These are phyloP conservation scores for Knipowitschia caucasica DNA, from an alignment of 2,797 vertebrate genomes.

Conservation along the genomic window DNA sequence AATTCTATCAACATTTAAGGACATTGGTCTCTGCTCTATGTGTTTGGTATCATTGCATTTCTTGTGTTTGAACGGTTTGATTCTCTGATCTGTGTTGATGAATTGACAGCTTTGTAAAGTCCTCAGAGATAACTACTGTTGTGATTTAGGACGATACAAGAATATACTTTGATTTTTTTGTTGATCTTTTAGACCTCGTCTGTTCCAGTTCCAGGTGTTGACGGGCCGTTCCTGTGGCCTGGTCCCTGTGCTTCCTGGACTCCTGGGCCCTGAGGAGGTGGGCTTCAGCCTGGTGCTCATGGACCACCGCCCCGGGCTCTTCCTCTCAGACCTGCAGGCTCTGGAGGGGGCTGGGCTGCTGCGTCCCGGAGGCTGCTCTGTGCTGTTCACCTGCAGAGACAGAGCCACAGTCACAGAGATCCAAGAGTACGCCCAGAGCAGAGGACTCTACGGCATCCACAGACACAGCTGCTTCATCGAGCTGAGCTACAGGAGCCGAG, in stretches of 20 bases:
- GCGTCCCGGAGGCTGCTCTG: conserved; percentile 40
- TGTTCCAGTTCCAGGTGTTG: conserved; percentile 69
- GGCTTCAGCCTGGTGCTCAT: conserved; percentile 64
- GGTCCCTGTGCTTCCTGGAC: conserved; percentile 40
- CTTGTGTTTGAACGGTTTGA: too few relatives aligned
- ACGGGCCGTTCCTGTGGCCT: conserved; percentile 54
- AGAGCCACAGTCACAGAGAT: conserved; percentile 21
- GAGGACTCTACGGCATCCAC: too few relatives aligned
- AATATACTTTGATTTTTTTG: too few relatives aligned
- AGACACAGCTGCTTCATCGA: conserved; percentile 48
- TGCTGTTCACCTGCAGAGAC: conserved; percentile 55
- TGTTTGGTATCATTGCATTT: too few relatives aligned
- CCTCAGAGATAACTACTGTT: too few relatives aligned
- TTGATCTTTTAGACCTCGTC: neutral
- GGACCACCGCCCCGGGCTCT: conserved; percentile 63
- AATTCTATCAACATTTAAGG: too few relatives aligned
- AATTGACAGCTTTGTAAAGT: too few relatives aligned
- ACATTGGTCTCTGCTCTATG: too few relatives aligned
- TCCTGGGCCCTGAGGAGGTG: conserved; percentile 19
- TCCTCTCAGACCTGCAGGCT: conserved; percentile 62
- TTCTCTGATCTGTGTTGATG: too few relatives aligned
- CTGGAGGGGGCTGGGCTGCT: conserved; percentile 59
- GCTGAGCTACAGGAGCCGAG: conserved; percentile 37
- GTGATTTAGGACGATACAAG: too few relatives aligned
- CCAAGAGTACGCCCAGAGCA: conserved; percentile 41